phyloP scores from a whole-genome alignment of 2,888 invertebrate species.

The Frankliniella intonsa region DNA sequence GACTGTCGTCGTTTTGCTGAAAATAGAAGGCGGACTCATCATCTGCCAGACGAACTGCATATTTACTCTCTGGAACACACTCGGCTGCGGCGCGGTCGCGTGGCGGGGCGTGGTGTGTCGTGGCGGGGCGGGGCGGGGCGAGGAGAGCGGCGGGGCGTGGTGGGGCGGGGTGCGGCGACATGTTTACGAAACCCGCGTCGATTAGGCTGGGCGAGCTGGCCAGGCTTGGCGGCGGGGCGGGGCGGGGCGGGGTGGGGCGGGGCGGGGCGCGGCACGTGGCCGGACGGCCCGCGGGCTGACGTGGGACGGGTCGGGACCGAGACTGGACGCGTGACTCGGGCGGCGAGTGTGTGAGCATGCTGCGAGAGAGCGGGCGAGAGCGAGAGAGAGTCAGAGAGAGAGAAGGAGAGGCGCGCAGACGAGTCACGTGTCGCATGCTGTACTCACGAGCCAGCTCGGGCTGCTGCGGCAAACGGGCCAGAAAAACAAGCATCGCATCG shows the following conservation, averaged over 20 bases:
- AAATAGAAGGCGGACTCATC: too few species aligned
- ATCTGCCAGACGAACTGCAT: too few species aligned
- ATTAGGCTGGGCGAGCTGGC: background rate
- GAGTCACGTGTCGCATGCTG: background rate
- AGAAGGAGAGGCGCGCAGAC: background rate
- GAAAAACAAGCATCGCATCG: too few species aligned
- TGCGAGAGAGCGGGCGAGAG: background rate
- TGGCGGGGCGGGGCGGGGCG: background rate
- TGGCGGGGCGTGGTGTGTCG: background rate
- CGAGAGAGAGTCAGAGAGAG: background rate
- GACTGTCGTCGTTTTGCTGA: too few species aligned
- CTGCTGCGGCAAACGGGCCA: too few species aligned
- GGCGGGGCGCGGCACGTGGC: conserved; percentile 9
- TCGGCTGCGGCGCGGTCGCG: conserved; percentile 4
- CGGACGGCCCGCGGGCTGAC: background rate
- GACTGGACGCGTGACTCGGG: background rate
- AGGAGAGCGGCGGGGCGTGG: background rate
- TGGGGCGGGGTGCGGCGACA: background rate
- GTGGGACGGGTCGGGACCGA: conserved; percentile 3
- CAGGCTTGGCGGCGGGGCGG: background rate
- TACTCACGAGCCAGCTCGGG: background rate
- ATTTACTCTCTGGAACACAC: background rate
- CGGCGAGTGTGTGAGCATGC: background rate
- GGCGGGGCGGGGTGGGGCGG: background rate
- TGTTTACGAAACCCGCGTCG: conserved; percentile 13